Percentiles rank a stretch among this genome's conserved stretches.
phyloP scores from a whole-genome alignment of 2,797 vertebrate genomes.

The Halcyon leucocephala region DNA sequence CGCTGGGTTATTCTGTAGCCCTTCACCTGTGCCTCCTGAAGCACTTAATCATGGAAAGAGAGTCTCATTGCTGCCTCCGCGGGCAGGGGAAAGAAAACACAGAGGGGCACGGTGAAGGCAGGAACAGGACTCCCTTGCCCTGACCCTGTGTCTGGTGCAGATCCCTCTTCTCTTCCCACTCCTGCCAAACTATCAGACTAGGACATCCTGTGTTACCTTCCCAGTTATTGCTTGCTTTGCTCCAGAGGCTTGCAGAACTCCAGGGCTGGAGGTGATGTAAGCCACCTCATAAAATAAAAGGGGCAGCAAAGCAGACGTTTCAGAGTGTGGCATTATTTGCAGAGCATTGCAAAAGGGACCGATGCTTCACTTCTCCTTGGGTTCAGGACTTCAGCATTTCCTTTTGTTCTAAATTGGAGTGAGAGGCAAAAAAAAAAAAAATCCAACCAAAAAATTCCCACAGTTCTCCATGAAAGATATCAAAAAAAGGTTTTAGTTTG shows the following conservation, averaged over 20 bases:
- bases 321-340: fast-evolving
- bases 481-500: not conserved
- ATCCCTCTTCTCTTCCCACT: not conserved
- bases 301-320: not conserved
- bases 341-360: fast-evolving
- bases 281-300: not conserved
- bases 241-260: not conserved
- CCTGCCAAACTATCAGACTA: not conserved
- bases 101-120: not conserved
- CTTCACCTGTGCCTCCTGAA: not conserved
- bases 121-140: not conserved
- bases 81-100: not conserved
- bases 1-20: not conserved
- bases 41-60: not conserved
- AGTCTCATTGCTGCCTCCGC: fast-evolving
- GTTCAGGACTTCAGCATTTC: not conserved
- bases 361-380: not conserved
- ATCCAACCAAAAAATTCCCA: not conserved
- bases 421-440: not conserved
- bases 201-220: not conserved
- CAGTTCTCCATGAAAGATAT: not conserved
- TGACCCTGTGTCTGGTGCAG: not conserved
- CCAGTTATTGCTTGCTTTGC: not conserved
- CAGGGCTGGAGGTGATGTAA: not conserved
- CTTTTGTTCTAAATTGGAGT: not conserved